Evolutionary conservation across 2,797 vertebrate species (phyloP).

Genomic region (Falco rusticolus): DNA sequence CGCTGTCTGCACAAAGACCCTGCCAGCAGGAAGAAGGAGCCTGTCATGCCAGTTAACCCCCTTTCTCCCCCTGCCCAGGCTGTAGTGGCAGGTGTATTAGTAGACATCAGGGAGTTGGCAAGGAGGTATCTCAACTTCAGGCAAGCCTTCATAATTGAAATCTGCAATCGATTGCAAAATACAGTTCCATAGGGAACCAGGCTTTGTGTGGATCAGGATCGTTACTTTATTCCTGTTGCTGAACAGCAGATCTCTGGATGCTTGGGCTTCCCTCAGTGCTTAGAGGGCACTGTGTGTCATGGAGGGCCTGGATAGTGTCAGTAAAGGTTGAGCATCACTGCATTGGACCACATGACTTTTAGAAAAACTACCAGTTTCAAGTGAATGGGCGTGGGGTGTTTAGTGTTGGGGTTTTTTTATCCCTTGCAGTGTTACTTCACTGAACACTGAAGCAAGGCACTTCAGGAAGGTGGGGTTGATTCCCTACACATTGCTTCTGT

Average conservation of each 20-base stretch:
- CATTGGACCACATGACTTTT: background rate
- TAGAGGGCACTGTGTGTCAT: background rate
- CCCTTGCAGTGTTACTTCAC: background rate
- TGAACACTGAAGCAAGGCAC: too few relatives aligned
- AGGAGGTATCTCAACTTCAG: background rate
- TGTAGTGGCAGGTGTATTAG: background rate
- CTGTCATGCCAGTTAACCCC: background rate
- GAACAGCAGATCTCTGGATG: background rate
- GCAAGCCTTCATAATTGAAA: background rate
- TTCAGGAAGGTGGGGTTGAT: background rate
- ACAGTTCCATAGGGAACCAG: background rate
- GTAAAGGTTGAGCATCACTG: background rate
- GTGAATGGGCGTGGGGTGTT: accelerated
- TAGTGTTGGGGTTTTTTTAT: background rate
- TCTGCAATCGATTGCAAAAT: background rate
- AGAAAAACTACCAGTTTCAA: background rate
- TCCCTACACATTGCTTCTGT: background rate
- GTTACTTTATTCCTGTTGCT: background rate
- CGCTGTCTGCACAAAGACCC: background rate
- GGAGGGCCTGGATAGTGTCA: background rate
- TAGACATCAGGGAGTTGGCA: background rate
- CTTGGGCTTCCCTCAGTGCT: background rate
- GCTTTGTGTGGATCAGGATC: background rate
- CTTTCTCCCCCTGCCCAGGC: background rate
- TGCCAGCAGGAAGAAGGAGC: background rate